Conservation (phyloP, 2,113 vertebrate genomes). For the Sminthopsis crassicaudata region DNA sequence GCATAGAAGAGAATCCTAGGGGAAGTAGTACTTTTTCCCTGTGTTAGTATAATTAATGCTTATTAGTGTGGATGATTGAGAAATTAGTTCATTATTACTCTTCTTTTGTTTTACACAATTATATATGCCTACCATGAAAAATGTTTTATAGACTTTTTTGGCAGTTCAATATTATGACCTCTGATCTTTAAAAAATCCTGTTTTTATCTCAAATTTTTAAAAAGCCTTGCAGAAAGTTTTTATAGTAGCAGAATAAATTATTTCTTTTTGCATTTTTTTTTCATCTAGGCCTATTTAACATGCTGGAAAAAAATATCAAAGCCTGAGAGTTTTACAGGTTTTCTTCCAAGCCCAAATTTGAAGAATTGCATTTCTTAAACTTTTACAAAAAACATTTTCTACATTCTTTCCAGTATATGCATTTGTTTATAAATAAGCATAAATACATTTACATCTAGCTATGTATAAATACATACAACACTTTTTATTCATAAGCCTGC, state of each 20-base stretch:
- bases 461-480: background rate
- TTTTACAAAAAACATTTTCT: background rate
- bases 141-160: background rate
- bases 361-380: background rate
- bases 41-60: background rate
- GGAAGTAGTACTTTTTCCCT: background rate
- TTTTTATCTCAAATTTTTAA: background rate
- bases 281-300: no score
- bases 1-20: background rate
- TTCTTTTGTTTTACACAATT: background rate
- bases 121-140: constrained; percentile 19
- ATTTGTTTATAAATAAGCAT: background rate
- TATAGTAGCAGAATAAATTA: background rate
- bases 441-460: background rate
- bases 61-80: background rate
- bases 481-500: background rate
- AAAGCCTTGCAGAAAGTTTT: background rate
- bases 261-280: background rate
- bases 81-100: background rate
- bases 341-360: background rate
- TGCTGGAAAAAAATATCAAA: background rate
- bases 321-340: background rate
- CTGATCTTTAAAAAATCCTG: background rate
- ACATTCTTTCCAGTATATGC: background rate
- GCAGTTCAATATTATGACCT: constrained; percentile 16